Conservation (phyloP, 35 echinoderm and acorn worm genomes). For the Lytechinus pictus region DNA sequence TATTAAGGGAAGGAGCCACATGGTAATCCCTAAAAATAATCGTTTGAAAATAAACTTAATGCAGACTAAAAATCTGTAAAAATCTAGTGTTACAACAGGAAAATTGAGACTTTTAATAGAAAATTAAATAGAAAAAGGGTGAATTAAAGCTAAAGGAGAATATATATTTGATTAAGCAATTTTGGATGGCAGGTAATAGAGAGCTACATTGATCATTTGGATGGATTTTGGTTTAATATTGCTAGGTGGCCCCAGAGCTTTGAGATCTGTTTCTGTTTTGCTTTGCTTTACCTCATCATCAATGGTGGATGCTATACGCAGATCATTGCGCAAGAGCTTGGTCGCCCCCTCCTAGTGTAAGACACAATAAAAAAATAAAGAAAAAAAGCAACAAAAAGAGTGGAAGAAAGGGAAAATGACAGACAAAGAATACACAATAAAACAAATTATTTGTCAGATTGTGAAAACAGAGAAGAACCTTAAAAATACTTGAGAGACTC, state of each 20-base stretch:
- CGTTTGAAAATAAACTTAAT: neutral
- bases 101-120: neutral
- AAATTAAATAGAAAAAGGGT: neutral
- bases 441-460: slow-evolving; percentile 2
- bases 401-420: slow-evolving; percentile 20
- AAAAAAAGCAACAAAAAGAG: slow-evolving; percentile 45
- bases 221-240: neutral
- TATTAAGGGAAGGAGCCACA: neutral
- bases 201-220: neutral
- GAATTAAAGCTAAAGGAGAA: neutral
- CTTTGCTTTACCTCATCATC: slow-evolving; percentile 75
- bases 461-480: neutral
- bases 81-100: neutral
- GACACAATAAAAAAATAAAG: slow-evolving; percentile 56
- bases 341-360: slow-evolving; percentile 89
- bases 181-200: neutral
- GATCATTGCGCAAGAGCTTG: slow-evolving; percentile 97
- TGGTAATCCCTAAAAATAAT: neutral
- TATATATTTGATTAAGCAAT: slow-evolving; percentile 5
- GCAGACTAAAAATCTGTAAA: neutral
- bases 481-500: neutral
- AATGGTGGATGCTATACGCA: slow-evolving; percentile 80
- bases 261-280: neutral
- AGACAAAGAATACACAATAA: slow-evolving; percentile 21
- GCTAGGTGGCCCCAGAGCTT: neutral